Conservation (phyloP, 2,888 invertebrate species). For the Phaedon cochleariae region DNA sequence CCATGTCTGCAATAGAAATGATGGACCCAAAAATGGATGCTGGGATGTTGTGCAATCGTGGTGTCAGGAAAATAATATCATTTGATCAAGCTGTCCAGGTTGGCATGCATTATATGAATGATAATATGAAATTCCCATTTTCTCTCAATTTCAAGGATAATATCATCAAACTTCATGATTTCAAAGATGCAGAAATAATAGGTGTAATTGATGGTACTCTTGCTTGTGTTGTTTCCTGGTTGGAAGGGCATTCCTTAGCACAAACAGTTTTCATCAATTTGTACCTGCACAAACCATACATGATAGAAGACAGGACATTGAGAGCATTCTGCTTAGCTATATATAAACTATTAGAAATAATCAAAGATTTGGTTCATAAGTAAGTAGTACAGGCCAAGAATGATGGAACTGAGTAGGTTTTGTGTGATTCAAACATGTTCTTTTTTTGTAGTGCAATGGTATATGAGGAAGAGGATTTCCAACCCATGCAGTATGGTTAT, state of each 20-base stretch:
- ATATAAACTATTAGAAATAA: conserved; percentile 88
- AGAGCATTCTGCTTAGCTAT: conserved; percentile 88
- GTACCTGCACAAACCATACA: conserved; percentile 90
- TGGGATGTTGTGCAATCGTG: conserved; percentile 94
- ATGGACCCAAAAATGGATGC: conserved; percentile 99
- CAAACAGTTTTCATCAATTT: conserved; percentile 98
- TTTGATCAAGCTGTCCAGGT: conserved; percentile 89
- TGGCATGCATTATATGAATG: conserved; percentile 26
- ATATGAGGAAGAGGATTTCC: conserved; percentile 96
- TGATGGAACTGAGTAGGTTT: neutral
- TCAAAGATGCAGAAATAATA: conserved; percentile 83
- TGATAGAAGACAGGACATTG: conserved; percentile 82
- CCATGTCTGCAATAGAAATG: conserved; percentile 99
- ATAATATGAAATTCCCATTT: neutral
- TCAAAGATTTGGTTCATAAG: conserved; percentile 89
- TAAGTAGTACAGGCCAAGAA: conserved; percentile 58
- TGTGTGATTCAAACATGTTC: neutral
- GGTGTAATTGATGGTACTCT: conserved; percentile 94
- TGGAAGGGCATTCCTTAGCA: conserved; percentile 95
- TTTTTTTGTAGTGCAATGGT: conserved; percentile 74
- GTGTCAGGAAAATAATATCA: conserved; percentile 82
- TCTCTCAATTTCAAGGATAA: conserved; percentile 69
- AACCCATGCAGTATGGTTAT: conserved; percentile 91
- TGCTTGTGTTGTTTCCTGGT: conserved; percentile 95
- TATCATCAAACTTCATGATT: conserved; percentile 77